Conservation (phyloP, 2,113 vertebrate species). For the Vidua macroura region DNA sequence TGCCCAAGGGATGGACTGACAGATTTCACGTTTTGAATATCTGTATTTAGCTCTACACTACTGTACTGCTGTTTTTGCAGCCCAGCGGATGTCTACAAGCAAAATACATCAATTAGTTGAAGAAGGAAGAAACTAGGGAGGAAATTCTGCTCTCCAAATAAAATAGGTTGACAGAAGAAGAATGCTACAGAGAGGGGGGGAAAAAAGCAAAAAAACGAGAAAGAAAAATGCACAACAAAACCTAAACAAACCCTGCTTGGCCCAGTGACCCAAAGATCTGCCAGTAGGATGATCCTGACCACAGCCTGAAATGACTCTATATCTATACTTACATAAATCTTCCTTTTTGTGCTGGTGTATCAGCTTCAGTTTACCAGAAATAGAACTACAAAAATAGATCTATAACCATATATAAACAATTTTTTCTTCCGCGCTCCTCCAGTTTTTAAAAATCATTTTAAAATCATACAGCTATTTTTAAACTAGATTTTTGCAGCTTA, state of each 20-base stretch:
- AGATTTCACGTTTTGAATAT: background rate
- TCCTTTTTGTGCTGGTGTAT: constrained; percentile 1
- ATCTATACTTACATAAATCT: background rate
- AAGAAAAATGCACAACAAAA: background rate
- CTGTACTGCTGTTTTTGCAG: background rate
- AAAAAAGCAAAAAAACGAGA: background rate
- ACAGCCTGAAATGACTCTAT: background rate
- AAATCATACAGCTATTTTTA: constrained; percentile 57
- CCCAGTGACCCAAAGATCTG: constrained; percentile 12
- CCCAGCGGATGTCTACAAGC: background rate
- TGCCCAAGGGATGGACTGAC: constrained; percentile 13
- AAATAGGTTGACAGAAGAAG: background rate
- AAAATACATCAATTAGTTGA: background rate
- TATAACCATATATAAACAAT: constrained; percentile 55
- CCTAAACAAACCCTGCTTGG: background rate
- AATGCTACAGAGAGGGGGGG: fast-evolving
- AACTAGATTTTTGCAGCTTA: constrained; percentile 36
- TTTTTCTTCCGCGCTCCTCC: constrained; percentile 32
- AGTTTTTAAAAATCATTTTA: constrained; percentile 51
- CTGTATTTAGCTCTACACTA: background rate
- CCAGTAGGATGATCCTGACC: background rate
- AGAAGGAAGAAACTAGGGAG: background rate
- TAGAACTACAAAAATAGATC: constrained; percentile 53
- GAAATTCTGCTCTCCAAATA: constrained; percentile 9
- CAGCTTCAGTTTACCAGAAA: constrained; percentile 45